Conservation (phyloP, 2,797 vertebrate species). For the Centropyge bicolor region DNA sequence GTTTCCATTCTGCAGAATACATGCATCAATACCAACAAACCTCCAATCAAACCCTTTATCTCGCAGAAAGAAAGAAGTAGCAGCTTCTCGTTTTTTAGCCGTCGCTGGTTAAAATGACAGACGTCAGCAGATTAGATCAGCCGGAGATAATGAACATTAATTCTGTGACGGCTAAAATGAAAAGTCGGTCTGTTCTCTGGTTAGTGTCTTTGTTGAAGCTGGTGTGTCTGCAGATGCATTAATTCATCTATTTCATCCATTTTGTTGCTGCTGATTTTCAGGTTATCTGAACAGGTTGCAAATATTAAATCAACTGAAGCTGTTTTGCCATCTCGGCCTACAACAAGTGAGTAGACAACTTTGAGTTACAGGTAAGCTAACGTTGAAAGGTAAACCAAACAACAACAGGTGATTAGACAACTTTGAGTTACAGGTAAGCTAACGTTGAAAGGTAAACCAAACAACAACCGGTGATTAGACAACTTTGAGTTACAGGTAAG, state of each 20-base stretch:
- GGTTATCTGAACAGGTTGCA: too few relatives aligned
- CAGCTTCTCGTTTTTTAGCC: not conserved
- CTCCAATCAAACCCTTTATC: not conserved
- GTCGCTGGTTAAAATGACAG: not conserved
- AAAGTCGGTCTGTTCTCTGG: not conserved
- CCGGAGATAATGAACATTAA: not conserved
- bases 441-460: not conserved
- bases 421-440: not conserved
- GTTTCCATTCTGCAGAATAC: not conserved
- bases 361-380: constrained; percentile 3
- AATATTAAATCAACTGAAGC: too few relatives aligned
- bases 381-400: not conserved
- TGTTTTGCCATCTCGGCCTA: too few relatives aligned
- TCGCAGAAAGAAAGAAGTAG: not conserved
- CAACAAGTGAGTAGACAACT: not conserved
- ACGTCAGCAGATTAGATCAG: constrained; percentile 1
- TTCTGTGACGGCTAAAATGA: not conserved
- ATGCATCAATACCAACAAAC: not conserved
- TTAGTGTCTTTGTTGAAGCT: not conserved
- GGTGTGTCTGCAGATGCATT: not conserved
- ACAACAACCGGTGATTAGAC: not conserved
- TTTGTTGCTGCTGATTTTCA: too few relatives aligned
- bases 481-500: not conserved
- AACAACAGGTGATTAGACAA: not conserved
- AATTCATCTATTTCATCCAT: too few relatives aligned